These are phyloP conservation scores for rabbit (Oryctolagus cuniculus) DNA, from an alignment of 2,113 vertebrate species.

Conservation along the genomic window DNA sequence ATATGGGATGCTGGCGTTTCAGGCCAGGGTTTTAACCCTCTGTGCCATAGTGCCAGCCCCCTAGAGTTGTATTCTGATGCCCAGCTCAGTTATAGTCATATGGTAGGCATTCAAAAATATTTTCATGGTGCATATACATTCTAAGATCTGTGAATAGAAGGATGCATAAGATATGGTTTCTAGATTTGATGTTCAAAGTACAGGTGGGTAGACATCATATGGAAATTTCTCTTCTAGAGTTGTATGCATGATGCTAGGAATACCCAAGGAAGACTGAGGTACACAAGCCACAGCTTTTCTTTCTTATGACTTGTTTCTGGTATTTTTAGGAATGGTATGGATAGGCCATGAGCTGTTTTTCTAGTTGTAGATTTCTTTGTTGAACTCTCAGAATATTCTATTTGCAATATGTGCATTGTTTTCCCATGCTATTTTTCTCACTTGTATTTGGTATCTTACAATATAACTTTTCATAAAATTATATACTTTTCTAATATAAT, in stretches of 20 bases:
- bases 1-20: no score
- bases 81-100: not conserved
- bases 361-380: constrained; percentile 15
- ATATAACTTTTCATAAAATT: constrained; percentile 8
- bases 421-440: not conserved
- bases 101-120: not conserved
- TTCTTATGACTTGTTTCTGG: not conserved
- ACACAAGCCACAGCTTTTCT: not conserved
- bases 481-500: not conserved
- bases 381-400: not conserved
- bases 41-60: no score
- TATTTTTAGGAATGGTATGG: constrained; percentile 14
- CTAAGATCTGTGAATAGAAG: not conserved
- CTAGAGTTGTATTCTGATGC: not conserved
- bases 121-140: not conserved
- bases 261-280: not conserved
- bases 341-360: not conserved
- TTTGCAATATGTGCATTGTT: not conserved
- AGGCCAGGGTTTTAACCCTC: no score
- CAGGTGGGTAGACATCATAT: not conserved
- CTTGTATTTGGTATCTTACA: constrained; percentile 17
- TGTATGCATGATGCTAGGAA: not conserved
- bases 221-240: not conserved
- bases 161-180: not conserved
- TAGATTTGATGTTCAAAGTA: not conserved